phyloP scores from a whole-genome alignment of 2,113 vertebrate genomes.

The Nannospalax galili region DNA sequence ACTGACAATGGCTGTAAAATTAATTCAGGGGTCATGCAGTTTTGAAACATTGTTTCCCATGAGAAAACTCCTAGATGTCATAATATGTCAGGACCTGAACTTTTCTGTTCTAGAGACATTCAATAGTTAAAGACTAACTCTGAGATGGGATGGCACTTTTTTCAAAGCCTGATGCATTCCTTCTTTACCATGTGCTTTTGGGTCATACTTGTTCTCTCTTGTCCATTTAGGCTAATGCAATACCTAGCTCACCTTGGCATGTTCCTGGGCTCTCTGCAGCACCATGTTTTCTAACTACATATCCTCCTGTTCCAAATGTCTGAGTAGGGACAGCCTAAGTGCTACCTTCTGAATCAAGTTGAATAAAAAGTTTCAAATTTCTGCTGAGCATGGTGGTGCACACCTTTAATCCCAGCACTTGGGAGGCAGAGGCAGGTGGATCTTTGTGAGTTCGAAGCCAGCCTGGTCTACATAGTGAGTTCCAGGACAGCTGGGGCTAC shows the following conservation, averaged over 20 bases:
- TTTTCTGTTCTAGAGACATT: slow-evolving; percentile 5
- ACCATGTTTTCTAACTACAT: neutral
- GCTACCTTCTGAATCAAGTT: slow-evolving; percentile 34
- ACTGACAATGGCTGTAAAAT: neutral
- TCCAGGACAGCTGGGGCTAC: no score
- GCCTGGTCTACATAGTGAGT: no score
- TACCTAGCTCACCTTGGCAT: neutral
- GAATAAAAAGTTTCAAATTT: slow-evolving; percentile 36
- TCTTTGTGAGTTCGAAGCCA: no score
- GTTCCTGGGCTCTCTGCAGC: neutral
- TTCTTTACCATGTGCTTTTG: neutral
- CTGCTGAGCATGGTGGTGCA: no score
- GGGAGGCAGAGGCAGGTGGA: no score
- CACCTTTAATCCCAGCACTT: no score
- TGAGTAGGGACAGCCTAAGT: slow-evolving; percentile 25
- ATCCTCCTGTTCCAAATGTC: neutral
- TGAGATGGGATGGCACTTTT: neutral
- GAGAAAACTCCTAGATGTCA: neutral
- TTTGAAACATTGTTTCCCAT: slow-evolving; percentile 18
- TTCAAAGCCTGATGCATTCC: neutral
- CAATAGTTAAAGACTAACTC: slow-evolving; percentile 4
- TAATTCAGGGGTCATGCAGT: neutral
- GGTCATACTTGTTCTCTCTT: neutral
- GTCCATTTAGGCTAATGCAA: neutral
- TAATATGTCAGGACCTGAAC: neutral